Base-by-base conservation (phyloP, 2,888 invertebrate species). In the Dioctria rufipes region DNA sequence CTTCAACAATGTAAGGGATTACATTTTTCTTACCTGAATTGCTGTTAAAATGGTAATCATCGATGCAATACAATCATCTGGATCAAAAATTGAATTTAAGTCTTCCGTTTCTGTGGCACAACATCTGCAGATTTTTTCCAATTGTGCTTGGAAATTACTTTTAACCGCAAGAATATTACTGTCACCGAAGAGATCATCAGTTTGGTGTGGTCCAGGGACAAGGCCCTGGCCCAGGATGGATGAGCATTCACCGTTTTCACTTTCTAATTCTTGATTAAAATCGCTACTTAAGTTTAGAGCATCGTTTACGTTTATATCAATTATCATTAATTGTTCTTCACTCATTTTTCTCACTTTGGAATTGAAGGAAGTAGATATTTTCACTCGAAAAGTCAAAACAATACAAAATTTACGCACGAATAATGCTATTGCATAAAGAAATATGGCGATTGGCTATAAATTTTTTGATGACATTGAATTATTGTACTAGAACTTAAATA, bases 51-150 rank as follows among this genome's bases (percentile, higher is more conserved):
- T 3, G n/a, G 80, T 78, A 5, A 83, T 54, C 58, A 54, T 80
- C 8, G 80, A 61, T 1, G 79, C 61, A 39, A 83, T 80, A 40
- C 61, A 78, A 2, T 80, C 80, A 60, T 67, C 49, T 13, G 79
- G 43, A 61, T 73, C 82, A 9, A 83, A 83, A 60, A 83, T 80
- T 1, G 82, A 78, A 40, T 58, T 80, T 5, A 82, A 54, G 3
- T 80, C 66, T 3, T 11, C 13, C 1, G 79, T 42, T 9, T 11
- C 66, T 2, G 46, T 43, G 6, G 81, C 37, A 40, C 83, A 83
- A 37, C 83, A 83, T 3, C 83, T 80, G 37, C 83, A 83, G 3
- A 80, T 63, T 6, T 42, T 54, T 11, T 79, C 42, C 11, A 79
- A 11, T 58, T 60, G 49, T 11, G 66, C 46, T n/a, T 49, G n/a